These are phyloP conservation scores for Mormyrus iriodes DNA, from an alignment of 2,113 vertebrate species.

Conservation along the genomic window DNA sequence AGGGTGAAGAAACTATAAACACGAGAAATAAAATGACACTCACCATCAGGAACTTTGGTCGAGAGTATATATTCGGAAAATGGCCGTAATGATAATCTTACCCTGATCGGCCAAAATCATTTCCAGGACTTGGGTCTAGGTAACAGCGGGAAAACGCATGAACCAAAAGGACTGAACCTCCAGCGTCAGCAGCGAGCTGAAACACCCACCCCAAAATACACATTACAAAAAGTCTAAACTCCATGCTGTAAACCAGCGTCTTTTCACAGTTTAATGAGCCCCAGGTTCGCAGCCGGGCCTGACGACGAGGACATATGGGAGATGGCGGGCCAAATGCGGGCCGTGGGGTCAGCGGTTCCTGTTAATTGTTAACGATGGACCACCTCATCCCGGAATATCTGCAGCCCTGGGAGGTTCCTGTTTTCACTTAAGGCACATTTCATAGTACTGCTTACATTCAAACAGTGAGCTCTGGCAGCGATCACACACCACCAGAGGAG, in stretches of 20 bases:
- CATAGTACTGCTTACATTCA: not conserved
- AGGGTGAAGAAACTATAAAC: not conserved
- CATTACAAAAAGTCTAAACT: not conserved
- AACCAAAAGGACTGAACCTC: not conserved
- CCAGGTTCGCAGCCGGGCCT: not conserved
- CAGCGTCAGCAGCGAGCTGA: not conserved
- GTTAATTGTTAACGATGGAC: not conserved
- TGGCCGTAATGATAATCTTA: not conserved
- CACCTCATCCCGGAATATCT: slow-evolving; percentile 9
- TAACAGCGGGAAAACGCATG: not conserved
- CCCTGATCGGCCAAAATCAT: not conserved
- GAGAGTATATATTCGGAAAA: not conserved
- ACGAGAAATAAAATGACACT: not conserved
- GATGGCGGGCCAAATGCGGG: not conserved
- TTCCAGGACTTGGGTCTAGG: not conserved
- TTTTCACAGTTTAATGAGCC: not conserved
- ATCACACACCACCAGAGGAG: not conserved
- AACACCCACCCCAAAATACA: not conserved
- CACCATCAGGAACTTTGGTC: not conserved
- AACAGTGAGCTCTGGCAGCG: not conserved
- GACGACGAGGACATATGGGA: not conserved
- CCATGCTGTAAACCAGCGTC: not conserved
- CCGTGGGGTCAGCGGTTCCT: not conserved
- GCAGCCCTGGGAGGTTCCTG: not conserved
- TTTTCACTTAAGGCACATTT: not conserved